Evolutionary conservation across 2,888 invertebrate species (phyloP).

Genomic region (Lasioglossum lativentre): DNA sequence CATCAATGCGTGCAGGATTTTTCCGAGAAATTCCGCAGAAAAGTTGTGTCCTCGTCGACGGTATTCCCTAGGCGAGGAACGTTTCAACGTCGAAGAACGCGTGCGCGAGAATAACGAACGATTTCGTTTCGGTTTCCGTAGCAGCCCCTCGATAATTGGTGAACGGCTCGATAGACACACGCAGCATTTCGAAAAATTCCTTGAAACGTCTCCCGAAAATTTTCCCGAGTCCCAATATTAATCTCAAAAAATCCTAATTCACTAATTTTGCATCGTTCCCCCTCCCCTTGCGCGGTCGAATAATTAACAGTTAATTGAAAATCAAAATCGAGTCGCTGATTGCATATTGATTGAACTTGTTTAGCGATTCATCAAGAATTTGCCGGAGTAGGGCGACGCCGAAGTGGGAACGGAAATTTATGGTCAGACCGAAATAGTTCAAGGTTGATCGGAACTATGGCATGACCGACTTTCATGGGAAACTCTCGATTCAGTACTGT

Average conservation of each 20-base stretch:
- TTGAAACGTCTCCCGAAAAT: background rate
- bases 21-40: background rate
- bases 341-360: background rate
- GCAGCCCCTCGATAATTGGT: conserved; percentile 70
- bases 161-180: conserved; percentile 63
- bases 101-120: conserved; percentile 83
- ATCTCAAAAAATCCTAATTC: background rate
- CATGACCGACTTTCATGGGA: conserved; percentile 57
- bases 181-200: conserved; percentile 18
- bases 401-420: conserved; percentile 53
- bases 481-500: conserved; percentile 45
- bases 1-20: background rate
- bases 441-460: conserved; percentile 61
- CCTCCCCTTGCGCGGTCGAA: background rate
- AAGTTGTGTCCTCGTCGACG: conserved; percentile 14
- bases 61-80: conserved; percentile 25
- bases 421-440: conserved; percentile 64
- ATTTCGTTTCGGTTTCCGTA: conserved; percentile 75
- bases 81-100: conserved; percentile 63
- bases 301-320: background rate
- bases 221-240: background rate
- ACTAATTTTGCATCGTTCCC: background rate
- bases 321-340: background rate
- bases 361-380: conserved; percentile 33
- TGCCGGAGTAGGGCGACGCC: background rate